Conservation (phyloP, 2,113 vertebrate species). For the Gulo gulo region DNA sequence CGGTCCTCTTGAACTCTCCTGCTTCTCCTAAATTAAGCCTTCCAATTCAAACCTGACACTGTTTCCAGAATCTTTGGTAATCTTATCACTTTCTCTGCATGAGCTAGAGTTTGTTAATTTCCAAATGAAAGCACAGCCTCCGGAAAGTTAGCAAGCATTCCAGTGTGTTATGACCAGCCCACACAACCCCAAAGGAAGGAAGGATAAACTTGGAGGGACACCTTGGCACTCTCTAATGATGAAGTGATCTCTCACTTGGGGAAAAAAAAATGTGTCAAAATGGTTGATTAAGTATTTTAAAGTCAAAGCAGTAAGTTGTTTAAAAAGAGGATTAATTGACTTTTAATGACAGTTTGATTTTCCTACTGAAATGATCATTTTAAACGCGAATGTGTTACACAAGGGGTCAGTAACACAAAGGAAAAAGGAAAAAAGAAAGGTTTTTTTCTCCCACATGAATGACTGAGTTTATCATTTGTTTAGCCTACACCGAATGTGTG, state of each 20-base stretch:
- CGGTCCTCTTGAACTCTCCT: neutral
- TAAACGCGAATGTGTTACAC: neutral
- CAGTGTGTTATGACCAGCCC: neutral
- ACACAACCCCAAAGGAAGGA: neutral
- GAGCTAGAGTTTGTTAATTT: neutral
- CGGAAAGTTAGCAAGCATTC: neutral
- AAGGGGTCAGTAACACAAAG: neutral
- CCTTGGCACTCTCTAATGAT: neutral
- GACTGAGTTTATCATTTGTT: neutral
- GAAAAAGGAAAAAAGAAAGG: neutral
- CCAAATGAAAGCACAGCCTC: neutral
- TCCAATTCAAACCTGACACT: neutral
- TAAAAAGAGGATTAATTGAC: neutral
- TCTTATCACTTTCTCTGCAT: neutral
- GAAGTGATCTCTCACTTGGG: neutral
- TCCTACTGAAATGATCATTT: neutral
- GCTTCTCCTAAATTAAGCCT: neutral
- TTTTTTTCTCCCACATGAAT: neutral
- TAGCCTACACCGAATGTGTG: neutral
- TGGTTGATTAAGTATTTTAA: neutral
- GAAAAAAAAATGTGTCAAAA: neutral
- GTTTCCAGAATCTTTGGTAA: neutral
- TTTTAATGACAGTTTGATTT: conserved; percentile 25
- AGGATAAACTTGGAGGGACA: neutral
- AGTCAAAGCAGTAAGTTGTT: neutral